These are phyloP conservation scores for Styela plicata DNA, from an alignment of 23 tunicate species.

Conservation along the genomic window DNA sequence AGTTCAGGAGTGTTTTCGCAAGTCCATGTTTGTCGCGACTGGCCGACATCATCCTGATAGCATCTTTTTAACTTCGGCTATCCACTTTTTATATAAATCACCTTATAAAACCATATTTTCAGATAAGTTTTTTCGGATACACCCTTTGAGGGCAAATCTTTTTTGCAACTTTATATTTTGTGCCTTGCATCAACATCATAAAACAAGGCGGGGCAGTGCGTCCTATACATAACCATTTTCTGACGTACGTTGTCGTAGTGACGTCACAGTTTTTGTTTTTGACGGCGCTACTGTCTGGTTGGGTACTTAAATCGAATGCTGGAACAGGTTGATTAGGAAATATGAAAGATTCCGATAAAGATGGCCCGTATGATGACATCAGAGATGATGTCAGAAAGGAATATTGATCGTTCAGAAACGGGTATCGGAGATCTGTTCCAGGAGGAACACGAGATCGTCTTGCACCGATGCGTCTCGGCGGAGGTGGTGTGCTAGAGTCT, in stretches of 20 bases:
- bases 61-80: not conserved
- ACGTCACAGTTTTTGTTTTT: conserved; percentile 21
- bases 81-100: not conserved
- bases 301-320: not conserved
- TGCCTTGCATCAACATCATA: conserved; percentile 10
- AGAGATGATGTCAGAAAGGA: not conserved
- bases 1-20: not conserved
- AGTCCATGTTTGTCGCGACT: not conserved
- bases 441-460: not conserved
- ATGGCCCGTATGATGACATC: not conserved
- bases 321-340: not conserved
- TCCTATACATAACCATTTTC: conserved; percentile 14
- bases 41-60: not conserved
- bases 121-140: not conserved
- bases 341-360: not conserved
- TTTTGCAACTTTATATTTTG: conserved; percentile 2
- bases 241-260: conserved; percentile 7
- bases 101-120: not conserved
- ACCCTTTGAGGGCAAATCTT: conserved; percentile 18
- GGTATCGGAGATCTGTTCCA: not conserved
- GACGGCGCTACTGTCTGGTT: not conserved
- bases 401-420: not conserved
- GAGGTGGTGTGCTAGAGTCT: not conserved
- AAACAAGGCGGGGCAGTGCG: conserved; percentile 9
- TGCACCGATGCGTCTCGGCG: not conserved